Base-by-base conservation (phyloP, 2,797 vertebrate genomes). In the Huso huso region DNA sequence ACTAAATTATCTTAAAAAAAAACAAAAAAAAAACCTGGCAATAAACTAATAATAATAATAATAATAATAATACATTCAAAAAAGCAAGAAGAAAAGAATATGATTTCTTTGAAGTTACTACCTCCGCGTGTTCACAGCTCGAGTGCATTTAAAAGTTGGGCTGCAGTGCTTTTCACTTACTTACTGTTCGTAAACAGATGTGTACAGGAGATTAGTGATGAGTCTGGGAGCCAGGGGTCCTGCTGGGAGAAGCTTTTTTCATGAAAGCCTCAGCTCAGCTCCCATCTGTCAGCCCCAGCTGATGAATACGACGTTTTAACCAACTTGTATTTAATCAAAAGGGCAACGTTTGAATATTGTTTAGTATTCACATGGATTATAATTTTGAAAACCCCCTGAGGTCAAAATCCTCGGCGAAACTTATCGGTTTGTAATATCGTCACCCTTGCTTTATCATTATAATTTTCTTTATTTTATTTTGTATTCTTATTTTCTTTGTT, bases 221-320 rank as follows among this genome's bases (percentile, higher is more conserved):
- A 64, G 62, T 65, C 48, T 57, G 64, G 62, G 58, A 55, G 62
- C 68, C 66, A 51, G 67, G 52, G 58, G 12, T 66, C 77, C 78
- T 70, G 72, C 76, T 74, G 78, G 73, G 79, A 70, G 63, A 62
- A 69, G 73, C 65, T 76, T 61, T 76, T 83, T 75, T 74, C 75
- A 76, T 70, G 75, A 76, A 76, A 79, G 67, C 61, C 59, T 48
- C 76, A 81, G 76, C 71, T 78, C 76, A 81, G 75, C 71, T 78
- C 73, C 79, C 79, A 82, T 83, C 81, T 84, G 77, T 76, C 76
- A 73, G 66, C 64, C 73, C 68, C 64, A 74, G 74, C 64, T 68
- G 69, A 64, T 78, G 79, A 82, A 81, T 77, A 72, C 48, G 81
- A 51, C 6, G 7, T 10, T 70, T 70, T 37, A 62, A 23, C 8